These are phyloP conservation scores for Alloscopus bannaensis DNA, from an alignment of 2,888 invertebrate genomes.

Conservation along the genomic window DNA sequence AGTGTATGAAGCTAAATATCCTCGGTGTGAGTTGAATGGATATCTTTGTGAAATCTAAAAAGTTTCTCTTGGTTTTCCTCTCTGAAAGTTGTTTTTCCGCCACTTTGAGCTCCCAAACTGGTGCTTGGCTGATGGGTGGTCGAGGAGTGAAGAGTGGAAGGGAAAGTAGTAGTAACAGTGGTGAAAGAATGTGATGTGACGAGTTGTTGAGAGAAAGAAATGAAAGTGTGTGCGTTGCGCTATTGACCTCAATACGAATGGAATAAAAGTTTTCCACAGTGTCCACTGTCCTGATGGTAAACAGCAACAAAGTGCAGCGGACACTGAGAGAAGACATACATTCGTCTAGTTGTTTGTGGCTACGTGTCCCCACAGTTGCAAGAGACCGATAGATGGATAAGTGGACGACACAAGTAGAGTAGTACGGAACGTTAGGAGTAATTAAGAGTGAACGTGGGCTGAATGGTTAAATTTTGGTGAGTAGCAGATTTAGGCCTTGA, in stretches of 20 bases:
- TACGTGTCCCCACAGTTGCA: no score
- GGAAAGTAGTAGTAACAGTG: neutral
- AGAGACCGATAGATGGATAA: no score
- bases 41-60: constrained; percentile 14
- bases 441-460: constrained; percentile 5
- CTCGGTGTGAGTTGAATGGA: neutral
- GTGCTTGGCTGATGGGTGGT: constrained; percentile 22
- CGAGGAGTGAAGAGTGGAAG: neutral
- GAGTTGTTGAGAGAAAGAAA: constrained; percentile 11
- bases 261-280: no score
- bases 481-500: no score
- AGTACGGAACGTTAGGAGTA: constrained; percentile 20
- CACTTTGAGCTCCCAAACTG: constrained; percentile 32
- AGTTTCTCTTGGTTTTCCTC: no score
- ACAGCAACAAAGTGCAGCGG: no score
- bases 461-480: no score
- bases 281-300: no score
- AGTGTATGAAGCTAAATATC: neutral
- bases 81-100: constrained; percentile 25
- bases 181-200: constrained; percentile 28
- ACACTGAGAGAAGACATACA: no score
- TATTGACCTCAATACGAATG: constrained; percentile 45
- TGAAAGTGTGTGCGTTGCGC: constrained; percentile 32
- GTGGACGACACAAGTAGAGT: no score
- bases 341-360: no score